A percentile compares a stretch with the other conserved stretches of the same genome.
Evolutionary conservation across 2,888 invertebrate genomes (phyloP).

Genomic region (Lasioglossum pauxillum): DNA sequence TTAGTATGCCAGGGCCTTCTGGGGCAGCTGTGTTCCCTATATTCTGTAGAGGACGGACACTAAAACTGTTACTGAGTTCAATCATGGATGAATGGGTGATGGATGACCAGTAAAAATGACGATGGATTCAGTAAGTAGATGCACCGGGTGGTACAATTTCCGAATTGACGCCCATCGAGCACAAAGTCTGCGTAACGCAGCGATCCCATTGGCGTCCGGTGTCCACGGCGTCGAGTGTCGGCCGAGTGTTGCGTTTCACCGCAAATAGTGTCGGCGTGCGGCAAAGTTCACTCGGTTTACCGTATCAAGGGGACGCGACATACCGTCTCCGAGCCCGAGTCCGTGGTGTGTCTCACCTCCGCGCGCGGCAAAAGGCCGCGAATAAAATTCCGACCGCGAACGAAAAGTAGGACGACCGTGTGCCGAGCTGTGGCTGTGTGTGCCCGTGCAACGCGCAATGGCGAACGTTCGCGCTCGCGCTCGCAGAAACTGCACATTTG

Average conservation of each 20-base stretch:
- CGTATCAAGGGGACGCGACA: conserved; percentile 56
- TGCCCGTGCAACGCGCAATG: not conserved
- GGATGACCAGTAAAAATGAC: too few relatives aligned
- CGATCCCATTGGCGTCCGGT: conserved; percentile 3
- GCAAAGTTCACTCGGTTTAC: conserved; percentile 36
- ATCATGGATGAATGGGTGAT: too few relatives aligned
- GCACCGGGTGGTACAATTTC: not conserved
- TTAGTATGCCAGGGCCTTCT: too few relatives aligned
- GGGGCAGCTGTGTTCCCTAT: too few relatives aligned
- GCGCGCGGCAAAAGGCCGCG: conserved; percentile 49
- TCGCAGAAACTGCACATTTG: conserved; percentile 62
- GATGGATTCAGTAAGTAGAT: not conserved
- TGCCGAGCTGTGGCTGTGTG: not conserved
- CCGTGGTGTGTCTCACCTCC: conserved; percentile 37
- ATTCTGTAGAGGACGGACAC: too few relatives aligned
- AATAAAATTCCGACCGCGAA: conserved; percentile 67
- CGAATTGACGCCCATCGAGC: not conserved
- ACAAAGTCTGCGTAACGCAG: not conserved
- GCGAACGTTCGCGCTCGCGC: conserved; percentile 6
- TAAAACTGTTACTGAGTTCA: too few relatives aligned
- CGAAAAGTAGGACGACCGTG: conserved; percentile 65
- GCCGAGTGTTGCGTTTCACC: conserved; percentile 41
- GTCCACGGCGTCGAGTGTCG: conserved; percentile 5
- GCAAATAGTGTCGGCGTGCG: conserved; percentile 36
- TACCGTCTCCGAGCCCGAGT: conserved; percentile 46